Evolutionary conservation across 2,113 vertebrate genomes (phyloP).

Genomic region (Macrotis lagotis): DNA sequence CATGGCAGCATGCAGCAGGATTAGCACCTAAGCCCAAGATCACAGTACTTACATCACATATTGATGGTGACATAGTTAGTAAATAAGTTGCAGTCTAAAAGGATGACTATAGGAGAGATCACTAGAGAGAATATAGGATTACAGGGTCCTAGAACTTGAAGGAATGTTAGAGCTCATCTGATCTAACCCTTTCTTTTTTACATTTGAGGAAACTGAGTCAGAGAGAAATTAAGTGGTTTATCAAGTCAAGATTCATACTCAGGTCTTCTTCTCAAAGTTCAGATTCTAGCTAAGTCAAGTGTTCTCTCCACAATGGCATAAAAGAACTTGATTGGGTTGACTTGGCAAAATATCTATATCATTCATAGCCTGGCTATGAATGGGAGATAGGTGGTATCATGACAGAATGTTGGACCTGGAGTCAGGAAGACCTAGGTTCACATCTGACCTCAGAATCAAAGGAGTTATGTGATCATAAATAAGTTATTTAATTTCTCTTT

Average conservation of each 20-base stretch:
- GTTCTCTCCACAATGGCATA: not conserved
- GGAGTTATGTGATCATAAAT: no score
- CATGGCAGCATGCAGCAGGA: not conserved
- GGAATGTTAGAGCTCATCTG: not conserved
- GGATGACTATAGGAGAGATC: no score
- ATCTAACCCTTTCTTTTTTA: not conserved
- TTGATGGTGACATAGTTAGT: not conserved
- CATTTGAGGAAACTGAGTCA: not conserved
- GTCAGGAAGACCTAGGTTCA: no score
- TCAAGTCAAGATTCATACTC: not conserved
- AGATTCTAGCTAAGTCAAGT: not conserved
- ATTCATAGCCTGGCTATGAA: no score
- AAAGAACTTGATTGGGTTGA: not conserved
- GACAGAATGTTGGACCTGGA: no score
- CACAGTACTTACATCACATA: not conserved
- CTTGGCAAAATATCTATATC: not conserved
- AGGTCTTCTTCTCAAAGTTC: not conserved
- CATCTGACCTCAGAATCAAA: no score
- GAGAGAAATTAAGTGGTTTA: not conserved
- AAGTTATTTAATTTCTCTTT: no score
- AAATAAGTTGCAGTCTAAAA: not conserved
- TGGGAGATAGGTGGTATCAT: no score
- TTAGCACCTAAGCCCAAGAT: not conserved
- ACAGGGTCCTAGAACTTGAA: not conserved
- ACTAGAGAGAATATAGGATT: not conserved